Percentiles rank a stretch among this genome's conserved stretches.
Conservation (phyloP, 2,797 vertebrate genomes). For the Pangasius sanitwongsei region DNA sequence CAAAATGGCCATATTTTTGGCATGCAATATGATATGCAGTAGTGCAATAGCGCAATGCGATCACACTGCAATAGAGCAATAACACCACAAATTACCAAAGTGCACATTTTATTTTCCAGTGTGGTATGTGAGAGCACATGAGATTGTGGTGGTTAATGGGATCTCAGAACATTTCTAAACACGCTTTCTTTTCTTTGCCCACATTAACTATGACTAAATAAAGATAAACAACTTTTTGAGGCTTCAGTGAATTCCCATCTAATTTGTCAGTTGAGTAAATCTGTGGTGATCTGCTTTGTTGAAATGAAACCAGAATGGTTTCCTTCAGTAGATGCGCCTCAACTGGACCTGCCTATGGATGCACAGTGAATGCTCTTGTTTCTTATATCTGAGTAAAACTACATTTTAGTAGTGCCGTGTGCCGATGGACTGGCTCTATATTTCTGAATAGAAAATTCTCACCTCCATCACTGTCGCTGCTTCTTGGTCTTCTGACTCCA, state of each 20-base stretch:
- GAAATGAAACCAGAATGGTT: background rate
- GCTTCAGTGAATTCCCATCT: background rate
- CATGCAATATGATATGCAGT: background rate
- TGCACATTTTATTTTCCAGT: background rate
- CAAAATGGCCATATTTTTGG: background rate
- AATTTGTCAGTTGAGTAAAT: background rate
- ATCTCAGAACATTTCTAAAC: background rate
- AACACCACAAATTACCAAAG: background rate
- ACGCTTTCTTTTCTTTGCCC: background rate
- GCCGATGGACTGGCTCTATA: background rate
- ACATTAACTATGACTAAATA: background rate
- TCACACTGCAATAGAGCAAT: background rate
- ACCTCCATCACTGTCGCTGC: slow-evolving; percentile 22
- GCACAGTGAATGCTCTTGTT: background rate
- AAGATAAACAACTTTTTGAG: background rate
- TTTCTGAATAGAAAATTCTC: slow-evolving; percentile 22
- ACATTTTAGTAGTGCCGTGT: background rate
- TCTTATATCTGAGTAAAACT: background rate
- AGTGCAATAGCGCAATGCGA: background rate
- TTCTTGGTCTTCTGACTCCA: slow-evolving; percentile 21
- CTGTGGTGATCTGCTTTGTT: background rate
- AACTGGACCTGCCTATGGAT: background rate
- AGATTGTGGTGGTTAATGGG: background rate
- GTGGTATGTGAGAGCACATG: too few relatives aligned
- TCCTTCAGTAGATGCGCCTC: background rate